A percentile compares a stretch with the other conserved stretches of the same genome.
Evolutionary conservation across 2,888 invertebrate species (phyloP).

Genomic region (Sylvicola fuscatus): DNA sequence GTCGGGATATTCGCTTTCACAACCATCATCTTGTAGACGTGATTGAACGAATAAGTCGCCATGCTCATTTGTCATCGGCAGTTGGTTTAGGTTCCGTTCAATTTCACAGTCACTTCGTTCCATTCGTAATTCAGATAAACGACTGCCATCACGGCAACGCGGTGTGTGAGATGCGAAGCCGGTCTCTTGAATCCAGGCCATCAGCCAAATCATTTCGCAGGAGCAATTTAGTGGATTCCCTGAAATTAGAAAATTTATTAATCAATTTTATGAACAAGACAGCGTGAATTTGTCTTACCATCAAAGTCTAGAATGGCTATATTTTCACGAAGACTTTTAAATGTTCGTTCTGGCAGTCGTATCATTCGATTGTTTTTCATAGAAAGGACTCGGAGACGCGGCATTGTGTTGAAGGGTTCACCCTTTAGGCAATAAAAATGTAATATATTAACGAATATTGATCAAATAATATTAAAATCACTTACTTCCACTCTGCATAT

Average conservation of each 20-base stretch:
- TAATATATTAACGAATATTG: background rate
- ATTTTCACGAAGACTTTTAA: conserved; percentile 55
- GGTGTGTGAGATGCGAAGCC: conserved; percentile 32
- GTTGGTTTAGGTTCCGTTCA: conserved; percentile 21
- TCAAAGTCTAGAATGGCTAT: conserved; percentile 68
- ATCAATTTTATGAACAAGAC: conserved; percentile 1
- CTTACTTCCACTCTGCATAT: conserved; percentile 47
- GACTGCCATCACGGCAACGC: conserved; percentile 55
- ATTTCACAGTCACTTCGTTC: conserved; percentile 42
- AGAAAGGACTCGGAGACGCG: conserved; percentile 58
- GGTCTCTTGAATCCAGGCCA: conserved; percentile 61
- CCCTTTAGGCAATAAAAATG: conserved; percentile 31
- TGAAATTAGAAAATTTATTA: conserved; percentile 24
- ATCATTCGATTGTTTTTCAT: conserved; percentile 56
- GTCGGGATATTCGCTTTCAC: conserved; percentile 12
- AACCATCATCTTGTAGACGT: conserved; percentile 32
- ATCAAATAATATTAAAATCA: background rate
- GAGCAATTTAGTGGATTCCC: conserved; percentile 70
- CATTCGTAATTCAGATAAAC: conserved; percentile 50
- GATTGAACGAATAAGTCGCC: conserved; percentile 41
- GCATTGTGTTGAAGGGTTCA: conserved; percentile 66
- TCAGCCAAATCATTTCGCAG: conserved; percentile 64
- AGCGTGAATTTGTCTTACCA: conserved; percentile 30
- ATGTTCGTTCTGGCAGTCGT: conserved; percentile 48
- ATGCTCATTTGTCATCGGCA: conserved; percentile 42